These are phyloP conservation scores for Papilio helenus DNA, from an alignment of 1,140 invertebrate species.

Conservation along the genomic window DNA sequence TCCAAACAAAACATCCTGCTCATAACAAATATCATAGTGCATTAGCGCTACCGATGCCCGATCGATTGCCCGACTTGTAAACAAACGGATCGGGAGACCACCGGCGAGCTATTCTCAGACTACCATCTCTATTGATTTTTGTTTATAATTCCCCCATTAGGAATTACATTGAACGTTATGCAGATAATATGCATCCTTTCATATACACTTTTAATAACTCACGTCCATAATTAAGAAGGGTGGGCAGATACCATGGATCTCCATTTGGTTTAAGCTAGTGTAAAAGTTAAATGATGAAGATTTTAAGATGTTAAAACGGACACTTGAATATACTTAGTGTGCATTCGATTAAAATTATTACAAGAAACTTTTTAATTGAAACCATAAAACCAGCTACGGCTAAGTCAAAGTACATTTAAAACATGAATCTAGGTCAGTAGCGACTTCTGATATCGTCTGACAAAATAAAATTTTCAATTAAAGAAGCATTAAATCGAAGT, in stretches of 20 bases:
- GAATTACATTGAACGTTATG: background rate
- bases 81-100: background rate
- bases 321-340: background rate
- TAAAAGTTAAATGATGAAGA: no score
- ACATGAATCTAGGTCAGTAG: background rate
- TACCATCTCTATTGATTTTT: background rate
- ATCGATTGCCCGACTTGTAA: constrained; percentile 5
- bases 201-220: background rate
- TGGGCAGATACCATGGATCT: no score
- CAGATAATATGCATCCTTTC: background rate
- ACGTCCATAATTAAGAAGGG: no score
- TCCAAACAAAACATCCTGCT: background rate
- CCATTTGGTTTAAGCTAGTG: no score
- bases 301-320: no score
- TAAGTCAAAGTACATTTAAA: background rate
- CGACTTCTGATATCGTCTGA: background rate
- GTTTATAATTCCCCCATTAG: constrained; percentile 8
- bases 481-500: constrained; percentile 2
- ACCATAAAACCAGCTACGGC: background rate
- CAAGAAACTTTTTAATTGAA: background rate
- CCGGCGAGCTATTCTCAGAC: constrained; percentile 1
- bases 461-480: constrained; percentile 10
- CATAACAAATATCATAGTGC: constrained; percentile 12
- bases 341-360: background rate
- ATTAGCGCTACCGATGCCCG: background rate